phyloP scores from a whole-genome alignment of 2,113 vertebrate species.

The Sisor rabdophorus region DNA sequence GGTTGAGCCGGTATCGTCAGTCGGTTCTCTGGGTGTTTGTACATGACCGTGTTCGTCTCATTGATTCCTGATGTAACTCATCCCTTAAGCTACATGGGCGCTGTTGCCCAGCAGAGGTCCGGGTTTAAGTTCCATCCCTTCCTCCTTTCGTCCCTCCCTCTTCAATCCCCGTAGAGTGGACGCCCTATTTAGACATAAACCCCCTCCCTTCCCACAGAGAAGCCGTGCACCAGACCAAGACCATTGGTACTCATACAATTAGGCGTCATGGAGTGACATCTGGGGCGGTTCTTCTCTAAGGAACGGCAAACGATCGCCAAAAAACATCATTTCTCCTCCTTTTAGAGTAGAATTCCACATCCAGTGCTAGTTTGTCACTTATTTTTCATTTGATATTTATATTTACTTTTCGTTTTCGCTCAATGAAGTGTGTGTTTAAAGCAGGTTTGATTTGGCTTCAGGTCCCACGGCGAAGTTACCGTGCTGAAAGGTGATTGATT shows the following conservation, averaged over 20 bases:
- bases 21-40: conserved; percentile 92
- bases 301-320: conserved; percentile 29
- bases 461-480: conserved; percentile 52
- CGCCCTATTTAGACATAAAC: conserved; percentile 26
- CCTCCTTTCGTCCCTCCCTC: not conserved
- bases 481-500: conserved; percentile 54
- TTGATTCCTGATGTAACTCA: conserved; percentile 87
- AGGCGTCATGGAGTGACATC: conserved; percentile 1
- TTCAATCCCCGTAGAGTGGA: conserved; percentile 26
- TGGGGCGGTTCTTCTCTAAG: conserved; percentile 51
- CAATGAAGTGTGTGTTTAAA: conserved; percentile 53
- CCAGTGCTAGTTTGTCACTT: conserved; percentile 19
- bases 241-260: not conserved
- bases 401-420: not conserved
- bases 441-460: conserved; percentile 55
- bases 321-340: conserved; percentile 5
- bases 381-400: not conserved
- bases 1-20: conserved; percentile 89
- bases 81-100: conserved; percentile 83
- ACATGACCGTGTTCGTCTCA: conserved; percentile 78
- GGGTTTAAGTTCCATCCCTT: conserved; percentile 21
- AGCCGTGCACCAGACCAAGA: conserved; percentile 47
- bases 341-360: conserved; percentile 21
- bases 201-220: conserved; percentile 64
- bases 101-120: conserved; percentile 61